Percentiles rank a stretch among this genome's conserved stretches.
Conservation (phyloP, 2,888 invertebrate species). For the Hanleya hanleyi region DNA sequence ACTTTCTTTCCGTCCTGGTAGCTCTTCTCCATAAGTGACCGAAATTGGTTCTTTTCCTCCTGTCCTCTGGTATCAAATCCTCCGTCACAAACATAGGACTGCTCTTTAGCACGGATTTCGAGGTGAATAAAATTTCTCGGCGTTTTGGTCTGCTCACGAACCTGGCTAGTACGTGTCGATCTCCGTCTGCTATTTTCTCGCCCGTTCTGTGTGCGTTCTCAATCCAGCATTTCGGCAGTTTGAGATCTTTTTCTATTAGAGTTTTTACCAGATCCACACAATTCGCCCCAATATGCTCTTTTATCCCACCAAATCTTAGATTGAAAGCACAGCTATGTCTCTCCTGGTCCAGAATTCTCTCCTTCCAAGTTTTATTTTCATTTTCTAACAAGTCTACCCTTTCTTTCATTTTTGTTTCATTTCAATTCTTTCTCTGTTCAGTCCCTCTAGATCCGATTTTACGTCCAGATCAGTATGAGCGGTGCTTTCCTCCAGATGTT, state of each 20-base stretch:
- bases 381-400: background rate
- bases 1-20: too few species aligned
- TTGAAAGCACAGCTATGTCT: background rate
- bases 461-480: background rate
- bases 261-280: background rate
- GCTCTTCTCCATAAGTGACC: too few species aligned
- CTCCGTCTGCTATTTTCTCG: background rate
- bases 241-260: background rate
- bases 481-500: background rate
- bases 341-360: background rate
- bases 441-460: background rate
- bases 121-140: background rate
- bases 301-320: background rate
- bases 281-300: background rate
- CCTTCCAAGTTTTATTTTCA: background rate
- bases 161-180: background rate
- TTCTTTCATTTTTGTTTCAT: background rate
- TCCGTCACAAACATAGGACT: background rate
- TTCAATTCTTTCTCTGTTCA: background rate
- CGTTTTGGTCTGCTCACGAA: background rate
- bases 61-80: background rate
- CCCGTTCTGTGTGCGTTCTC: background rate
- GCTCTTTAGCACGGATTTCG: background rate
- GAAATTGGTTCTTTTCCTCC: background rate
- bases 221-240: background rate